Evolutionary conservation across 2,888 invertebrate species (phyloP), one percentile per base, ranked within the genome.

Genomic region (Epistrophella euchroma): DNA sequence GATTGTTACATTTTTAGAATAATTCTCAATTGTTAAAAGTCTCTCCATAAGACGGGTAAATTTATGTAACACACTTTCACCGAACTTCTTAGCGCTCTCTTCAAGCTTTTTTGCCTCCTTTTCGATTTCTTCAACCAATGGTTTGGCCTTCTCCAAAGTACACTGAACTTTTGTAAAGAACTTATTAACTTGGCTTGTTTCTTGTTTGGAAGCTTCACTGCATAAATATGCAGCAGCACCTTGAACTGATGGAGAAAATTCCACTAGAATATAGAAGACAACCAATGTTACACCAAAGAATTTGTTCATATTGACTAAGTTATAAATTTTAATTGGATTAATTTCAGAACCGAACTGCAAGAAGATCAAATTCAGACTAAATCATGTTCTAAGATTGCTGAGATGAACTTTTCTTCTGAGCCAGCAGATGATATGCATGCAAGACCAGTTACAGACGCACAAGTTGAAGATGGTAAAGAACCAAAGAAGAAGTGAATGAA

Each of bases 91-190:
- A 1, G 90, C 91, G 6, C 89, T 90, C 80, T 90, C 89, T 79
- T 91, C 91, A 32, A 91, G 74, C 15, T 89, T 89, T 75, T 91
- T 91, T 9, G 91, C 91, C 75, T 91, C 91, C 78, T 91, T 91
- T 73, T 91, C 91, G 15, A 91, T 79, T 73, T 91, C 90, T 25
- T 89, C 89, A 43, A 91, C 89, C 90, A 91, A 91, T n/a, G 91
- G 91, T 50, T 90, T 90, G 7, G 91, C 91, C 78, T 89, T 90
- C 74, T 91, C 91, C 88, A 91, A 73, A 0, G 91, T 90, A 68
- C 91, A 90, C 68, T 91, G 91, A 45, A 91, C 89, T 25, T 88
- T 90, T 50, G 89, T 89, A 13, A 91, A 87, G 43, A 91, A 89
- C 70, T 89, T 89, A 84, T 90, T 90, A 45, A 91, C 88, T 58